A percentile compares a stretch with the other conserved stretches of the same genome.
Evolutionary conservation across 2,113 vertebrate genomes (phyloP).

Genomic region (Thamnophis sirtalis): DNA sequence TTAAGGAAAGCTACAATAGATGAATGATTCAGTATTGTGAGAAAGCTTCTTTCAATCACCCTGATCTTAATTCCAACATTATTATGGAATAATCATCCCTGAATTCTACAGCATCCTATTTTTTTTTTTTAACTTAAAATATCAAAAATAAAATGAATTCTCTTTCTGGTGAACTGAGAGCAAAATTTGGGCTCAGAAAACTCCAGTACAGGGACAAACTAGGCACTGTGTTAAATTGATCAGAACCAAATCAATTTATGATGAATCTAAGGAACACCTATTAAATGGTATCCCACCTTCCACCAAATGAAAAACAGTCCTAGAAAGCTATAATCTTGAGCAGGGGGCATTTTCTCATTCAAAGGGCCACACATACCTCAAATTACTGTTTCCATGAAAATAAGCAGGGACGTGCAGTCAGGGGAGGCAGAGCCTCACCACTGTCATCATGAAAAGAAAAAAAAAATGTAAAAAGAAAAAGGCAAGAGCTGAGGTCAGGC

Average conservation of each 20-base stretch:
- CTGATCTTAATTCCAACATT: background rate
- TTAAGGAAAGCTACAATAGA: background rate
- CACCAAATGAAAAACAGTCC: background rate
- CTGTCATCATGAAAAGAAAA: no score
- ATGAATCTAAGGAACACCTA: background rate
- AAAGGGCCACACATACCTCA: background rate
- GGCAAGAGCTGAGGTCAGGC: no score
- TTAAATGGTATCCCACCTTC: background rate
- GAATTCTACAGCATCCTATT: background rate
- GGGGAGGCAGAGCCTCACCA: no score
- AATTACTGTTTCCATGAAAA: background rate
- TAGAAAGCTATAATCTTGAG: background rate
- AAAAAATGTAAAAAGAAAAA: no score
- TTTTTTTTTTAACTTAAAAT: background rate
- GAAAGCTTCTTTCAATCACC: background rate
- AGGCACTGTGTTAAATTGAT: background rate
- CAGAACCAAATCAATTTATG: background rate
- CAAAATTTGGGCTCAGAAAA: background rate
- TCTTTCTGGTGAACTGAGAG: background rate
- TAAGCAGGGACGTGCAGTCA: no score
- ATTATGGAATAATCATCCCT: background rate
- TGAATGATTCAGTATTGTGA: background rate
- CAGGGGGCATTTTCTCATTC: background rate
- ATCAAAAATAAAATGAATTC: background rate
- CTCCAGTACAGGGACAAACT: background rate